These are phyloP conservation scores for Mythimna vitellina DNA, from an alignment of 2,888 invertebrate species.

Conservation along the genomic window DNA sequence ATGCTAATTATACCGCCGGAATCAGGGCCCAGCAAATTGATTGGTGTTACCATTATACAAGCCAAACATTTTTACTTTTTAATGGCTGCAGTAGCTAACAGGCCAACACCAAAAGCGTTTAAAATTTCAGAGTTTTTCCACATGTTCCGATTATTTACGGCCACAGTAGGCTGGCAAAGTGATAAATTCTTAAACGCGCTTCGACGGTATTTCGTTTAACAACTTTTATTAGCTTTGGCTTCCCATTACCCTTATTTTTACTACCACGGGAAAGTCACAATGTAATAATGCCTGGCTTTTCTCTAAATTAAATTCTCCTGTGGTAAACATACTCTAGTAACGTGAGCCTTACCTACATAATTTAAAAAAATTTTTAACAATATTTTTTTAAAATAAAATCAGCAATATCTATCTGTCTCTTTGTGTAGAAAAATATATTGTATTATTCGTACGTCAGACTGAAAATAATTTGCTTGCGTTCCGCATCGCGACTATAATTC, in stretches of 20 bases:
- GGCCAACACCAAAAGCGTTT: conserved; percentile 26
- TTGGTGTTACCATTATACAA: conserved; percentile 1
- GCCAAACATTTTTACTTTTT: conserved; percentile 14
- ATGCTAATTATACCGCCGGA: background rate
- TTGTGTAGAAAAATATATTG: background rate
- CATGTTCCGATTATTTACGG: conserved; percentile 49
- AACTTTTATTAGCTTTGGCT: conserved; percentile 39
- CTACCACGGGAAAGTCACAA: background rate
- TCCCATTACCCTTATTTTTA: conserved; percentile 11
- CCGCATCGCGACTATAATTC: conserved; percentile 50
- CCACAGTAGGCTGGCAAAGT: conserved; percentile 21
- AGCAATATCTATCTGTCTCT: background rate
- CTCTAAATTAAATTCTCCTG: background rate
- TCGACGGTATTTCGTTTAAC: conserved; percentile 27
- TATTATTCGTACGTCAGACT: conserved; percentile 10
- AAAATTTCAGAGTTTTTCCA: conserved; percentile 39
- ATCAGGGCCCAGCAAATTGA: conserved; percentile 5
- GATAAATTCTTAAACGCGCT: conserved; percentile 48
- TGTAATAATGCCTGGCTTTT: background rate
- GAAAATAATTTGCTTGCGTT: conserved; percentile 48
- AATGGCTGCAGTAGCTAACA: conserved; percentile 1
- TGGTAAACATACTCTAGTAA: background rate
- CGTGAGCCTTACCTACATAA: background rate
- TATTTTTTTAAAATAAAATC: background rate
- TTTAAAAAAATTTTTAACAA: background rate